A percentile compares a stretch with the other conserved stretches of the same genome.
Evolutionary conservation across 1,140 invertebrate species (phyloP).

Genomic region (Parapsyche elsis): DNA sequence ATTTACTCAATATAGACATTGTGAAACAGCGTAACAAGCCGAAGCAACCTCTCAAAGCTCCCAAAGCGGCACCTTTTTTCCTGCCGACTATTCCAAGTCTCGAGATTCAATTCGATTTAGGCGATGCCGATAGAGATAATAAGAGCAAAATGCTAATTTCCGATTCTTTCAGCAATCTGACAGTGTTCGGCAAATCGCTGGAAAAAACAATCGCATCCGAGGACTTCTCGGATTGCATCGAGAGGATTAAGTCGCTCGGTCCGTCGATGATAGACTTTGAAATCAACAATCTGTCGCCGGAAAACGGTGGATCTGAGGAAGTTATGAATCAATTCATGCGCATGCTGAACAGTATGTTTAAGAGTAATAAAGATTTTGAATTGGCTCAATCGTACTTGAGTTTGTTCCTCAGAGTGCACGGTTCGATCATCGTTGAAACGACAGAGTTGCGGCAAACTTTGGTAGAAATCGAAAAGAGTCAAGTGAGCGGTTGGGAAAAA

Average conservation of each 20-base stretch:
- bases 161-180: slow-evolving; percentile 72
- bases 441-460: slow-evolving; percentile 70
- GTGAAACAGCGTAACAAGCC: slow-evolving; percentile 94
- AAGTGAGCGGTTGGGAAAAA: slow-evolving; percentile 73
- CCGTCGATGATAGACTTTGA: slow-evolving; percentile 92
- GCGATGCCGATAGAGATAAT: slow-evolving; percentile 63
- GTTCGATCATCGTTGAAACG: slow-evolving; percentile 71
- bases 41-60: slow-evolving; percentile 81
- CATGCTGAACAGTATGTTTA: slow-evolving; percentile 78
- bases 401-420: slow-evolving; percentile 90
- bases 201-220: slow-evolving; percentile 60
- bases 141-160: slow-evolving; percentile 69
- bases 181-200: slow-evolving; percentile 75
- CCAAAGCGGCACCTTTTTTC: slow-evolving; percentile 94
- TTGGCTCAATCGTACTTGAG: slow-evolving; percentile 92
- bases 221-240: slow-evolving; percentile 71
- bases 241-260: slow-evolving; percentile 82
- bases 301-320: slow-evolving; percentile 74
- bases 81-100: slow-evolving; percentile 89
- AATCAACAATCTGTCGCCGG: slow-evolving; percentile 82
- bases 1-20: slow-evolving; percentile 89
- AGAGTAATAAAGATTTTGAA: slow-evolving; percentile 88
- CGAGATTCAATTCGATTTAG: slow-evolving; percentile 83
- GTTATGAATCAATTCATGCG: slow-evolving; percentile 85
- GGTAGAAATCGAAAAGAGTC: slow-evolving; percentile 69